Evolutionary conservation across 1,140 invertebrate species (phyloP), one percentile per base, ranked within the genome.

Genomic region (Drosophila lacteicornis): DNA sequence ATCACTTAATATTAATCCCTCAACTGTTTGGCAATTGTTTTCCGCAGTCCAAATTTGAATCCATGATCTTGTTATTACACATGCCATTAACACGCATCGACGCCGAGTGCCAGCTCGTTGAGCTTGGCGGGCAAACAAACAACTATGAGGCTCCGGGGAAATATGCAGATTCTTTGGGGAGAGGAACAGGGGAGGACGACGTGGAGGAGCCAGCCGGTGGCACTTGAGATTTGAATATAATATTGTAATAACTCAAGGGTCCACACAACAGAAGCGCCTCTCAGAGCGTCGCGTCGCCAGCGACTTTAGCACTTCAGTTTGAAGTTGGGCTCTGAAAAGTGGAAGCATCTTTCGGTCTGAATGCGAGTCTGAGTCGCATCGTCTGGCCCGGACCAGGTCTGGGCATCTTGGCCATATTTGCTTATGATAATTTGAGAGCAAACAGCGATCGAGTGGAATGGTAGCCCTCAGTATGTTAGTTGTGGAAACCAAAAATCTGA

Each of bases 391-490:
- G 19, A 2, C 19, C 19, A 1, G 19, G 67, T 11, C 59, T 36
- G 38, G 17, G 42, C 33, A 55, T 69, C 73, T 80, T 75, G 70
- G 43, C 47, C 69, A 43, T 91, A 84, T 91, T 91, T 91, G 80
- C 78, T 91, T 91, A 91, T 91, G 90, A 87, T 91, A 91, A 91
- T 91, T 91, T 71, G 82, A 91, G 90, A 91, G 90, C 85, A 91
- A 86, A 86, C 82, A 91, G 62, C 79, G 47, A 82, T 88, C 81
- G 85, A 90, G 74, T 74, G 70, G 46, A 69, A 19, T 55, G 63
- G 67, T 73, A 65, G 71, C 57, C n/a, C 17, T 12, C 4, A 13
- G 33, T n/a, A 11, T 5, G 33, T 55, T 55, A 55, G 53, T 56
- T 43, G 56, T 73, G 66, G 75, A 73, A 74, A 61, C 43, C 33